These are phyloP conservation scores for Ptychobarbus kaznakovi DNA, from an alignment of 2,797 vertebrate genomes.

Conservation along the genomic window DNA sequence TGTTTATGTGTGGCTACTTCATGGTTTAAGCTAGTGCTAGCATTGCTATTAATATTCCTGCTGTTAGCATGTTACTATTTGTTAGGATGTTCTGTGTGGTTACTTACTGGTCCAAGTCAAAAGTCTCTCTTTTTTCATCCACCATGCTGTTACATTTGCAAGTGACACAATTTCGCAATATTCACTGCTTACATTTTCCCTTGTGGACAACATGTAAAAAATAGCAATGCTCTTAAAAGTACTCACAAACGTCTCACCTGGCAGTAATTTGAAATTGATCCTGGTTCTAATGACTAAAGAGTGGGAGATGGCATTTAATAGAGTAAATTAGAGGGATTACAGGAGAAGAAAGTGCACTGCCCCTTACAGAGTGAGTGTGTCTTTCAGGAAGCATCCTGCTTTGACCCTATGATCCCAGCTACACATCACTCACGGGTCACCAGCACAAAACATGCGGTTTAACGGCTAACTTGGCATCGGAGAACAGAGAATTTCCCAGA, in stretches of 20 bases:
- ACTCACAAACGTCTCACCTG: conserved; percentile 61
- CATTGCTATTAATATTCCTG: background rate
- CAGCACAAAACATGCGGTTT: conserved; percentile 75
- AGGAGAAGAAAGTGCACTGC: conserved; percentile 69
- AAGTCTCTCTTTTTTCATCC: background rate
- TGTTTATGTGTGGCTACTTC: conserved; percentile 20
- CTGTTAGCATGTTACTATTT: background rate
- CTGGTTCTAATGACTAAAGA: conserved; percentile 68
- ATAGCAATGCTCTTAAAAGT: background rate
- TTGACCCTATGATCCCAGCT: conserved; percentile 68
- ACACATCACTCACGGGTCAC: conserved; percentile 74
- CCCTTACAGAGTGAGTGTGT: conserved; percentile 41
- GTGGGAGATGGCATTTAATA: conserved; percentile 72
- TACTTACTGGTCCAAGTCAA: background rate
- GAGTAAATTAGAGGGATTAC: conserved; percentile 75
- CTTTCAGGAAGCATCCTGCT: conserved; percentile 56
- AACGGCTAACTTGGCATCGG: conserved; percentile 71
- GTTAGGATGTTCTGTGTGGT: background rate
- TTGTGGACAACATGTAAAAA: background rate
- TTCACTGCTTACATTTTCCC: background rate
- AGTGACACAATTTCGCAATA: background rate
- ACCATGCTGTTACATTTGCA: background rate
- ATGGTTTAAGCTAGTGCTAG: background rate
- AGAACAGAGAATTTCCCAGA: conserved; percentile 37
- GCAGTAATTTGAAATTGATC: conserved; percentile 70